Evolutionary conservation across 2,888 invertebrate genomes (phyloP).

Genomic region (Tubulanus polymorphus): DNA sequence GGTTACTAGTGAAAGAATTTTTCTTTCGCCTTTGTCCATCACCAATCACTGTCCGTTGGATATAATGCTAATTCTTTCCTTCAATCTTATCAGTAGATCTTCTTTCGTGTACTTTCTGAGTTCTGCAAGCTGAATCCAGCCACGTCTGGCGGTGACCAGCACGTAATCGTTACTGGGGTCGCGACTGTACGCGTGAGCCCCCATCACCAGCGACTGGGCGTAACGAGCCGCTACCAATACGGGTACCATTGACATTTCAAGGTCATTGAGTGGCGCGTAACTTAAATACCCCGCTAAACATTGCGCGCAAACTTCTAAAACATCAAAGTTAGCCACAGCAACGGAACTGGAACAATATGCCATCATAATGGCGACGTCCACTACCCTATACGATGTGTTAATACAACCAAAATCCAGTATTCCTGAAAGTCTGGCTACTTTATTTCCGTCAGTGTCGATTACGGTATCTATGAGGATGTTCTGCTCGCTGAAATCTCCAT

Average conservation of each 20-base stretch:
- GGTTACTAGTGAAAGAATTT: no score
- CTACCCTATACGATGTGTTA: conserved; percentile 67
- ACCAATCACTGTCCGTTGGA: no score
- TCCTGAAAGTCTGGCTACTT: conserved; percentile 61
- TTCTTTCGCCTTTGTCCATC: no score
- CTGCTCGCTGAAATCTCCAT: conserved; percentile 88
- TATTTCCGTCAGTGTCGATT: conserved; percentile 2
- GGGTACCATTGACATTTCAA: conserved; percentile 67
- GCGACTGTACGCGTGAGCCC: conserved; percentile 68
- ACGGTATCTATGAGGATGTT: conserved; percentile 66
- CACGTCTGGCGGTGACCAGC: conserved; percentile 58
- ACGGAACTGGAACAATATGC: conserved; percentile 65
- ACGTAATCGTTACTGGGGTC: conserved; percentile 79
- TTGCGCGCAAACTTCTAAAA: conserved; percentile 50
- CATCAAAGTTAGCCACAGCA: conserved; percentile 66
- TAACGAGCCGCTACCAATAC: conserved; percentile 73
- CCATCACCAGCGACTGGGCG: conserved; percentile 79
- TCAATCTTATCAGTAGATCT: conserved; percentile 8
- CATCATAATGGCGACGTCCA: conserved; percentile 78
- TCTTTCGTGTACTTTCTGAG: conserved; percentile 31
- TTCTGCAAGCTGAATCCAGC: conserved; percentile 37
- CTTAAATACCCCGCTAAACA: conserved; percentile 75
- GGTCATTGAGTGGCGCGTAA: conserved; percentile 59
- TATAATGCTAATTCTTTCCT: no score
- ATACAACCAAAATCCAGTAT: conserved; percentile 86